Percentiles rank a stretch among this genome's conserved stretches.
Conservation (phyloP, 2,888 invertebrate species). For the Busseola fusca region DNA sequence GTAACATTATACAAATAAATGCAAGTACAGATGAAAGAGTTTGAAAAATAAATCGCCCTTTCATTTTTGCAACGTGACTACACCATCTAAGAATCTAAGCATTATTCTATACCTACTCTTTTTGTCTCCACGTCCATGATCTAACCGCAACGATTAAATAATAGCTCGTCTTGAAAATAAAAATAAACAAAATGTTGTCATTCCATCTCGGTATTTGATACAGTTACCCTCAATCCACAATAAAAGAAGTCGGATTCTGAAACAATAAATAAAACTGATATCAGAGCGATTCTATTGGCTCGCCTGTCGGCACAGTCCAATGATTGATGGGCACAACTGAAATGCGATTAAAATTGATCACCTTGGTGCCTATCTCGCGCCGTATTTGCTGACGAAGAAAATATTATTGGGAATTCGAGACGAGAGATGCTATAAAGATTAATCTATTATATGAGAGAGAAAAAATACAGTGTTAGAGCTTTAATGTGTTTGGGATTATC, state of each 20-base stretch:
- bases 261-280: constrained; percentile 38
- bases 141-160: constrained; percentile 16
- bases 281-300: constrained; percentile 24
- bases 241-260: constrained; percentile 11
- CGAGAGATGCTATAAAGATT: constrained; percentile 15
- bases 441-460: background rate
- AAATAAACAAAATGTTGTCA: background rate
- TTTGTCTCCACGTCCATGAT: background rate
- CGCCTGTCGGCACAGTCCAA: constrained; percentile 4
- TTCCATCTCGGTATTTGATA: constrained; percentile 22
- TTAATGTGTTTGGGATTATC: background rate
- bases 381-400: constrained; percentile 37
- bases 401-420: constrained; percentile 31
- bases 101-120: background rate
- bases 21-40: too few relatives aligned
- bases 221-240: constrained; percentile 2
- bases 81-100: background rate
- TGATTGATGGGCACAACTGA: constrained; percentile 48
- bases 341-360: constrained; percentile 57
- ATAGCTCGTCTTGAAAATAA: background rate
- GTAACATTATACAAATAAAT: too few relatives aligned
- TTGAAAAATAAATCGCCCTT: background rate
- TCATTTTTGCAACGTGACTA: background rate
- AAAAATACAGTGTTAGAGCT: constrained; percentile 4
- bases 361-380: constrained; percentile 8